Base-by-base conservation (phyloP, 1,140 invertebrate species). In the Drosophila subobscura region DNA sequence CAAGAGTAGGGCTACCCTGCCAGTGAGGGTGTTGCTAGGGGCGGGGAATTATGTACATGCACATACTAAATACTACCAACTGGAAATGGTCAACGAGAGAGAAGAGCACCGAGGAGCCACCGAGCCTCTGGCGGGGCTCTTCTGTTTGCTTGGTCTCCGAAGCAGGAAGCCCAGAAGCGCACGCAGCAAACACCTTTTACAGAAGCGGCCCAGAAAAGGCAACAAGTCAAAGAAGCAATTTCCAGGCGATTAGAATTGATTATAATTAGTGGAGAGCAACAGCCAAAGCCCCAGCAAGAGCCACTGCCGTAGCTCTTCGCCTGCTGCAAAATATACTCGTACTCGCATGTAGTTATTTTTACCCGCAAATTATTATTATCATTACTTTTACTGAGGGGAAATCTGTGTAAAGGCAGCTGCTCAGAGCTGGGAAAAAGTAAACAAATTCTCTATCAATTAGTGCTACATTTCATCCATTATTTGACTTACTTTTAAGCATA, bases 221-320 rank as follows among this genome's bases (percentile, higher is more conserved):
- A 79, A 63, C 49, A 61, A 67, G 57, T 78, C 60, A 76, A 63
- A 77, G 78, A 72, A 79, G 80, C 80, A 90, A 85, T 90, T 88
- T 90, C 81, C 85, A 88, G 77, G 46, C 83, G 72, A 90, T 90
- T 90, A 88, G 88, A 90, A 90, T 90, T 90, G 88, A 90, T 90
- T 88, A 71, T 89, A 90, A 90, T 90, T 90, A 88, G 77, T 77
- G 78, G 57, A 70, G 58, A 65, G 52, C 72, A 72, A 57, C n/a
- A 66, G 22, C 44, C 22, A 16, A 29, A 56, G 7, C 41, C 51
- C 12, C 45, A 56, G 54, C 46, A 50, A 40, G 20, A 52, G 23
- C 37, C 27, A 16, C 44, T 49, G n/a, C 41, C 20, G 23, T 50
- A 33, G 41, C 50, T 14, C 42, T 40, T 63, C 47, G 66, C 66